These are phyloP conservation scores for Ciona savignyi DNA, from an alignment of 23 tunicate genomes.

Conservation along the genomic window DNA sequence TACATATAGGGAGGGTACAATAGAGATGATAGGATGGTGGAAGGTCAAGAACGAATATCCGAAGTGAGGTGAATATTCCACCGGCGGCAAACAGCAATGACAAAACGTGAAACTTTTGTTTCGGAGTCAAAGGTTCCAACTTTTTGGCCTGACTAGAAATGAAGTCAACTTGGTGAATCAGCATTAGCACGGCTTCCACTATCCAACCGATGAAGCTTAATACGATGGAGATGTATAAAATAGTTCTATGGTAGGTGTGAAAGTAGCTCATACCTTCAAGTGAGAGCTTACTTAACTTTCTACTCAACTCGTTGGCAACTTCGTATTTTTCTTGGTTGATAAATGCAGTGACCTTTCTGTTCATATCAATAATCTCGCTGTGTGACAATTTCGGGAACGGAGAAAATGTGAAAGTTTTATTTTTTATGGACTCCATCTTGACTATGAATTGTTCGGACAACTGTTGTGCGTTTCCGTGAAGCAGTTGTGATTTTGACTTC, in stretches of 20 bases:
- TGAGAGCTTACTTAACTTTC: slow-evolving; percentile 32
- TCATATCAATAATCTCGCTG: slow-evolving; percentile 39
- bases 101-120: neutral
- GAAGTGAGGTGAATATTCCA: neutral
- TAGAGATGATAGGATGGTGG: slow-evolving; percentile 45
- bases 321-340: slow-evolving; percentile 4
- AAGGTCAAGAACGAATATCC: slow-evolving; percentile 13
- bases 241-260: slow-evolving; percentile 77
- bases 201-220: slow-evolving; percentile 71
- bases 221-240: slow-evolving; percentile 35
- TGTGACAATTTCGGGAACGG: slow-evolving; percentile 39
- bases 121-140: neutral
- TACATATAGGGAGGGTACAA: slow-evolving; percentile 45
- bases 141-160: slow-evolving; percentile 34
- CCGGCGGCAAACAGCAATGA: neutral
- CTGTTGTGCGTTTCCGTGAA: slow-evolving; percentile 58
- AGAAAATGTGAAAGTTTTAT: slow-evolving; percentile 42
- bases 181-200: slow-evolving; percentile 10
- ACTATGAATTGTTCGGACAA: slow-evolving; percentile 54
- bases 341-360: slow-evolving; percentile 8
- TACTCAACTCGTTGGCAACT: slow-evolving; percentile 19
- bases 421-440: slow-evolving; percentile 16
- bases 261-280: slow-evolving; percentile 71
- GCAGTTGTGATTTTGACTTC: slow-evolving; percentile 28
- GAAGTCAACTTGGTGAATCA: slow-evolving; percentile 20